phyloP scores from a whole-genome alignment of 2,888 invertebrate species.

The Argyresthia albistria region DNA sequence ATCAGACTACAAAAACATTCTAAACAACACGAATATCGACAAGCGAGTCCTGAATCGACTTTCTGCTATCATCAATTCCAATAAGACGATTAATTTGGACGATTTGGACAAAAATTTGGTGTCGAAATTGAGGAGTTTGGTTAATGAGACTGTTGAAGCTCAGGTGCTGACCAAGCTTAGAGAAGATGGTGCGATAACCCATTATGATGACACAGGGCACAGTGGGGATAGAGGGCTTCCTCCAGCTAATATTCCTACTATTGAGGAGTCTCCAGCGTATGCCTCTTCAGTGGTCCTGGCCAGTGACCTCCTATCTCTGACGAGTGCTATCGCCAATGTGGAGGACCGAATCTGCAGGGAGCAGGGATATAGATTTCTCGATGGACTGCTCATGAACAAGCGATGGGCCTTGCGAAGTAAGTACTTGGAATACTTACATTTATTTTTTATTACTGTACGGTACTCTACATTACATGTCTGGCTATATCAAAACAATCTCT shows the following conservation, averaged over 20 bases:
- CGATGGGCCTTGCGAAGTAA: conserved; percentile 73
- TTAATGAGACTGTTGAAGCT: conserved; percentile 18
- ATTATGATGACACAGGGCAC: conserved; percentile 20
- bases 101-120: conserved; percentile 39
- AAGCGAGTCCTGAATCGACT: conserved; percentile 32
- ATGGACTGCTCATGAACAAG: conserved; percentile 59
- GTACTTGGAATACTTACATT: conserved; percentile 22
- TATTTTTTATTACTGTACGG: neutral
- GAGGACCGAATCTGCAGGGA: conserved; percentile 57
- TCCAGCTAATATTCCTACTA: conserved; percentile 28
- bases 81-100: conserved; percentile 29
- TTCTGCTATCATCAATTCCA: conserved; percentile 28
- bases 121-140: conserved; percentile 30
- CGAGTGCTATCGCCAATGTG: conserved; percentile 58
- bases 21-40: conserved; percentile 32
- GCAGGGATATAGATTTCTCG: conserved; percentile 59
- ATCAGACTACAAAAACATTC: conserved; percentile 8
- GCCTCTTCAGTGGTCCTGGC: conserved; percentile 61
- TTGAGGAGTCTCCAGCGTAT: conserved; percentile 60
- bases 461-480: neutral
- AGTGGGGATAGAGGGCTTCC: conserved; percentile 13
- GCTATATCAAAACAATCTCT: neutral
- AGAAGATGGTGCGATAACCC: conserved; percentile 19
- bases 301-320: conserved; percentile 59
- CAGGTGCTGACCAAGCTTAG: conserved; percentile 7